Base-by-base conservation (phyloP, 1,140 invertebrate genomes). In the Sarcophaga bullata region DNA sequence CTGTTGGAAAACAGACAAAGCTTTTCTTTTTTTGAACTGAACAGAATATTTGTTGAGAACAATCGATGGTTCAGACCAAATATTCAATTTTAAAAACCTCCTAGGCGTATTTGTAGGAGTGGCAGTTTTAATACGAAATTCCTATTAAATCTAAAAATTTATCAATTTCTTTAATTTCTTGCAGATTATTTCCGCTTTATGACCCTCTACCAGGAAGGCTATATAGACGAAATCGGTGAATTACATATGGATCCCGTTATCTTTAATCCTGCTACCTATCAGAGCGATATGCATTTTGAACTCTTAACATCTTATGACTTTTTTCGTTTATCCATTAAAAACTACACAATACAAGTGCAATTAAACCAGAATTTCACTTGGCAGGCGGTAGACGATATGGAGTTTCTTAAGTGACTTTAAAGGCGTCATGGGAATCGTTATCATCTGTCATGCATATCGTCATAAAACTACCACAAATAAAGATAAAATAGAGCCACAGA, bases 381-480 rank as follows among this genome's bases (percentile, higher is more conserved):
- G n/a, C 8, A 50, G 8, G 15, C 8, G 15, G 19, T 78, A 19
- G 75, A 17, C 8, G n/a, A 17, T 17, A 10, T 25, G n/a, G 6
- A 17, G 8, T 78, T 19, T 52, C 6, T 78, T 47, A 78, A 78
- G n/a, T 78, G 7, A 50, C 49, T 25, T 52, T 78, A 25, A 37
- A 78, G n/a, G 75, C 75, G 1, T 19, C 47, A 8, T 78, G 75
- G 75, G 49, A 78, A 52, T 10, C 50, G 19, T 78, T 78, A 25
- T 17, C 75, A 8, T 8, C 75, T 19, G 50, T 78, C 1, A 78
- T 48, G n/a, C 19, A 78, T 25, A 50, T 78, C 17, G 25, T 78
- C 19, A 50, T 78, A 52, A 17, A 78, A 78, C 50, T 78, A 25
- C 75, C 75, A 9, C 62, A 78, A 52, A 76, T 47, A 76, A 76